Percentiles rank a stretch among this genome's conserved stretches.
Conservation (phyloP, 2,888 invertebrate species). For the Hydroisotoma schaefferi region DNA sequence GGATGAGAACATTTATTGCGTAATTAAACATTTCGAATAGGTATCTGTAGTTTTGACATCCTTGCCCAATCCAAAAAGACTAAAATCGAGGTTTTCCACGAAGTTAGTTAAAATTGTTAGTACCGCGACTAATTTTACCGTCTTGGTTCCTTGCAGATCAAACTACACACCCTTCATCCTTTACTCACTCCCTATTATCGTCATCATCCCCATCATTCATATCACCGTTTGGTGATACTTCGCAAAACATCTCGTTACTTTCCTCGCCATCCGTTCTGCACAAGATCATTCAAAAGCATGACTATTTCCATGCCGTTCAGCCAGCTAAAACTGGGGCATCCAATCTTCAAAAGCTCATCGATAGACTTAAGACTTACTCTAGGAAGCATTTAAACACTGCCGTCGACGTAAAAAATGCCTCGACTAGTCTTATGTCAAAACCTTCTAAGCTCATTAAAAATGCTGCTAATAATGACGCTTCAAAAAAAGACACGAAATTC, state of each 20-base stretch:
- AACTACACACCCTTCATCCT: not conserved
- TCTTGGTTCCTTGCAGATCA: constrained; percentile 1
- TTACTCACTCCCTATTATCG: too few species aligned
- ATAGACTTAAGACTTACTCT: not conserved
- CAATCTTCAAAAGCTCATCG: constrained; percentile 1
- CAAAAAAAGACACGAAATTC: not conserved
- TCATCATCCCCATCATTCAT: not conserved
- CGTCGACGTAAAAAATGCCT: too few species aligned
- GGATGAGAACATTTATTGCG: too few species aligned
- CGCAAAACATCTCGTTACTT: not conserved
- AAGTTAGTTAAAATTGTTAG: too few species aligned
- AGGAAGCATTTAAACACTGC: too few species aligned
- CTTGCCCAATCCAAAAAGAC: too few species aligned
- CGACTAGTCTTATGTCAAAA: not conserved
- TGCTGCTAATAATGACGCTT: not conserved
- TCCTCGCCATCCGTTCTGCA: not conserved
- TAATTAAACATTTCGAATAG: too few species aligned
- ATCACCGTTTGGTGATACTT: too few species aligned
- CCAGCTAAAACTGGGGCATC: constrained; percentile 6
- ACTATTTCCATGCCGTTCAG: not conserved
- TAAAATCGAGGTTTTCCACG: too few species aligned
- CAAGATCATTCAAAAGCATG: constrained; percentile 2
- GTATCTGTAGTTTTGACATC: too few species aligned
- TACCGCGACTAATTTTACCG: too few species aligned
- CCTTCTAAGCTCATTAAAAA: not conserved